phyloP scores from a whole-genome alignment of 1,140 invertebrate species.

The Rhynchophorus ferrugineus region DNA sequence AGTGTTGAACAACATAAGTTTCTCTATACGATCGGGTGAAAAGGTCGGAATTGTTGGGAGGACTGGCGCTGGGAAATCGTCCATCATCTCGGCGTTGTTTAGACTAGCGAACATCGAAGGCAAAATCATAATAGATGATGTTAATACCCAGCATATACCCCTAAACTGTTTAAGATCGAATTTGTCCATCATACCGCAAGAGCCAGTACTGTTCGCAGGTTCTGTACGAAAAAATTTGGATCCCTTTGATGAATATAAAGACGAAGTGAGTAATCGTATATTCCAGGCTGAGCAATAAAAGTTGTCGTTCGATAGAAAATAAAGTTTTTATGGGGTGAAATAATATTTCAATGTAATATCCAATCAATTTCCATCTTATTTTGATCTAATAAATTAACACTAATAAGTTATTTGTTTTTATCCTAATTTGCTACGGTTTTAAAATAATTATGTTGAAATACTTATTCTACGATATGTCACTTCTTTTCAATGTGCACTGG shows the following conservation, averaged over 20 bases:
- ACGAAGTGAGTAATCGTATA: conserved; percentile 48
- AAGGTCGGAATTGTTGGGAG: conserved; percentile 57
- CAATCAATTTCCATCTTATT: no score
- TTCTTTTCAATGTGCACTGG: no score
- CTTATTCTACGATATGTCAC: no score
- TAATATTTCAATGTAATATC: neutral
- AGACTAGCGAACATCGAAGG: conserved; percentile 60
- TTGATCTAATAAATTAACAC: no score
- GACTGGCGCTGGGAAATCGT: conserved; percentile 62
- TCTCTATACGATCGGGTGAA: conserved; percentile 52
- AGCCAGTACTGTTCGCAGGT: conserved; percentile 63
- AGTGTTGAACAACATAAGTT: conserved; percentile 56
- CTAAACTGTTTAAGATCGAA: conserved; percentile 54
- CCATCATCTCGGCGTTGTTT: conserved; percentile 64
- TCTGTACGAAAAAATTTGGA: conserved; percentile 58
- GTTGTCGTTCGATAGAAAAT: neutral
- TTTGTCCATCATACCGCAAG: conserved; percentile 66
- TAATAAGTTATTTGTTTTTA: no score
- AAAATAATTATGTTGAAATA: no score
- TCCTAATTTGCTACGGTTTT: no score
- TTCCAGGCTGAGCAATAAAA: neutral
- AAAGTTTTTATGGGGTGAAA: neutral
- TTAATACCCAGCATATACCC: conserved; percentile 43
- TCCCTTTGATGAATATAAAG: conserved; percentile 45
- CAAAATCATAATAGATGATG: conserved; percentile 52